A percentile compares a stretch with the other conserved stretches of the same genome.
Conservation (phyloP, 2,888 invertebrate species). For the Creontiades dilutus region DNA sequence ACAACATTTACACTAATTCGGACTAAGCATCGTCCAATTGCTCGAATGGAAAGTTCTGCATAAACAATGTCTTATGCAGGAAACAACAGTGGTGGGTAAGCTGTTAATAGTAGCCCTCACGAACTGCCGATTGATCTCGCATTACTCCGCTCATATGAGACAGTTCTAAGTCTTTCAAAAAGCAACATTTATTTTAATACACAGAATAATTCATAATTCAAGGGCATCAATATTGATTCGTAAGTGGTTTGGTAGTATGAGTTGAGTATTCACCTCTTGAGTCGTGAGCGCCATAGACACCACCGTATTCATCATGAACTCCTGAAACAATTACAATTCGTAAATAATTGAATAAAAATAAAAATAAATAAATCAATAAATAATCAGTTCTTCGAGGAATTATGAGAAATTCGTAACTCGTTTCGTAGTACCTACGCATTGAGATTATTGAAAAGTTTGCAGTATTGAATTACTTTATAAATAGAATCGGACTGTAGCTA, state of each 20-base stretch:
- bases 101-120: slow-evolving; percentile 61
- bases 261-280: slow-evolving; percentile 83
- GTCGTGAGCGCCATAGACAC: slow-evolving; percentile 82
- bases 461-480: no score
- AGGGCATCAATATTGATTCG: slow-evolving; percentile 46
- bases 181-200: slow-evolving; percentile 52
- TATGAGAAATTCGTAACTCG: no score
- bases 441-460: no score
- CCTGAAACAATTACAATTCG: slow-evolving; percentile 80
- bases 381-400: no score
- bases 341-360: no score
- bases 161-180: slow-evolving; percentile 66
- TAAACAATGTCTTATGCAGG: slow-evolving; percentile 50
- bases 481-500: no score
- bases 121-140: slow-evolving; percentile 48
- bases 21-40: slow-evolving; percentile 50
- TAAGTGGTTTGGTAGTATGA: slow-evolving; percentile 44
- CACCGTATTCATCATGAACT: slow-evolving; percentile 82
- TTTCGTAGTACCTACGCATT: no score
- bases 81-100: slow-evolving; percentile 46
- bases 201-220: slow-evolving; percentile 41
- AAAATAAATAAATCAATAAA: no score
- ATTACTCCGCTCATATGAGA: slow-evolving; percentile 58
- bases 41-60: slow-evolving; percentile 48
- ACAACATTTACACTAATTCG: slow-evolving; percentile 61